These are phyloP conservation scores for Sandelia bainsii DNA, from an alignment of 2,797 vertebrate genomes.

Conservation along the genomic window DNA sequence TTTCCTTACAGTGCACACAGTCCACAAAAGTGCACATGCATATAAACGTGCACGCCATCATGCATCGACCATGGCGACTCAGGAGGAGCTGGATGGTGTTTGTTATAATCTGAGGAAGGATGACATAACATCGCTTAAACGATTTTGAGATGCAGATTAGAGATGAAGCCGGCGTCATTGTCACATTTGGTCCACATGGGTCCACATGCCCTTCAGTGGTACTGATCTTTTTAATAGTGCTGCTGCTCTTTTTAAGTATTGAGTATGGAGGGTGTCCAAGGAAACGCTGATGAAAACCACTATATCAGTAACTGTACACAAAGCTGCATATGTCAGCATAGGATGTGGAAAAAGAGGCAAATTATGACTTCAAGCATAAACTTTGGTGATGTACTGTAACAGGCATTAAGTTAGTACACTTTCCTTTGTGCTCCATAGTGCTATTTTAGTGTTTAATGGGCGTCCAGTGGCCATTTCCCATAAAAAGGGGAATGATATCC, in stretches of 20 bases:
- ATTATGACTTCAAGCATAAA: not conserved
- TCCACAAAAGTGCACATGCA: not conserved
- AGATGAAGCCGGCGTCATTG: constrained; percentile 28
- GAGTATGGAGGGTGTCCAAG: constrained; percentile 13
- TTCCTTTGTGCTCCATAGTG: too few relatives aligned
- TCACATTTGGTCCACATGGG: constrained; percentile 17
- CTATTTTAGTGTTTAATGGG: too few relatives aligned
- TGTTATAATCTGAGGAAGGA: constrained; percentile 36
- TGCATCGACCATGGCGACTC: constrained; percentile 19
- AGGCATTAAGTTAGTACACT: too few relatives aligned
- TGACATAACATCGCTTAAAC: constrained; percentile 66
- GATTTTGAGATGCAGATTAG: constrained; percentile 60
- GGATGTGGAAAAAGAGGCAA: too few relatives aligned
- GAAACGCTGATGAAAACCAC: constrained; percentile 8
- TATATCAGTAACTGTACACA: not conserved
- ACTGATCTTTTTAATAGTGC: not conserved
- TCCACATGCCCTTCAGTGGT: not conserved
- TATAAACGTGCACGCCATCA: constrained; percentile 2
- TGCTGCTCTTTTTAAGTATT: constrained; percentile 32
- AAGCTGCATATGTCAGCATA: too few relatives aligned
- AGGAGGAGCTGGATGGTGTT: constrained; percentile 23
- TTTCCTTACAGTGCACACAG: not conserved
- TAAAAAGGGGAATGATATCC: too few relatives aligned
- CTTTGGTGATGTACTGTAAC: not conserved
- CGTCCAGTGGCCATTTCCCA: too few relatives aligned